These are phyloP conservation scores for Anticlea derivata DNA, from an alignment of 2,888 invertebrate genomes.

Conservation along the genomic window DNA sequence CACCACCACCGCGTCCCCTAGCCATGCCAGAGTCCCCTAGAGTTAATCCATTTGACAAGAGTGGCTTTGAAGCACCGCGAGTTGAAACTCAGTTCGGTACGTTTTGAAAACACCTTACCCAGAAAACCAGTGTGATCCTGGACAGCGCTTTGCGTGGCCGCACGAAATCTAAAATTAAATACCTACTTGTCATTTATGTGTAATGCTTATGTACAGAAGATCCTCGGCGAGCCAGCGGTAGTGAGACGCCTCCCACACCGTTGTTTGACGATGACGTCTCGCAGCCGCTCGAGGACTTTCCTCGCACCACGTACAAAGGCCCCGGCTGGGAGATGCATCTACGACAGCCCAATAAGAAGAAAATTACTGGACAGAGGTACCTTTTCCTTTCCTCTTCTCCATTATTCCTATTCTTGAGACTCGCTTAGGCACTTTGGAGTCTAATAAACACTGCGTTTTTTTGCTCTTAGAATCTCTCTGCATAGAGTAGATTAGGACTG, in stretches of 20 bases:
- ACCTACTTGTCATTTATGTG: neutral
- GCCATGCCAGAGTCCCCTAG: constrained; percentile 84
- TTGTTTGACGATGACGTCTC: constrained; percentile 97
- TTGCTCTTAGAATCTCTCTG: no score
- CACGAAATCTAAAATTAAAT: no score
- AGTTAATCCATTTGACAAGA: constrained; percentile 91
- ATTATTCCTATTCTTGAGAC: neutral
- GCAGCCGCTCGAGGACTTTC: constrained; percentile 95
- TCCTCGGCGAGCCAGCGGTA: constrained; percentile 53
- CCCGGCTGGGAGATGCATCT: constrained; percentile 98
- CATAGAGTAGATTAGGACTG: no score
- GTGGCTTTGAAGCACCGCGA: constrained; percentile 68
- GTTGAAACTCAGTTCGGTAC: constrained; percentile 44
- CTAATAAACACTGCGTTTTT: no score
- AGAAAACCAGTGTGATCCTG: no score
- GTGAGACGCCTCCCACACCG: constrained; percentile 95
- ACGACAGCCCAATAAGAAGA: constrained; percentile 97
- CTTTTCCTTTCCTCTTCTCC: neutral
- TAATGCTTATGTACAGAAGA: constrained; percentile 34
- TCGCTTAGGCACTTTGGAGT: no score
- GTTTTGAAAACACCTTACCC: no score
- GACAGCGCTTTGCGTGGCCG: no score
- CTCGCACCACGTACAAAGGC: constrained; percentile 89
- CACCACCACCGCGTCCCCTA: constrained; percentile 86
- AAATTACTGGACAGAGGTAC: constrained; percentile 93